Evolutionary conservation across 2,113 vertebrate species (phyloP).

Genomic region (Saccopteryx bilineata): DNA sequence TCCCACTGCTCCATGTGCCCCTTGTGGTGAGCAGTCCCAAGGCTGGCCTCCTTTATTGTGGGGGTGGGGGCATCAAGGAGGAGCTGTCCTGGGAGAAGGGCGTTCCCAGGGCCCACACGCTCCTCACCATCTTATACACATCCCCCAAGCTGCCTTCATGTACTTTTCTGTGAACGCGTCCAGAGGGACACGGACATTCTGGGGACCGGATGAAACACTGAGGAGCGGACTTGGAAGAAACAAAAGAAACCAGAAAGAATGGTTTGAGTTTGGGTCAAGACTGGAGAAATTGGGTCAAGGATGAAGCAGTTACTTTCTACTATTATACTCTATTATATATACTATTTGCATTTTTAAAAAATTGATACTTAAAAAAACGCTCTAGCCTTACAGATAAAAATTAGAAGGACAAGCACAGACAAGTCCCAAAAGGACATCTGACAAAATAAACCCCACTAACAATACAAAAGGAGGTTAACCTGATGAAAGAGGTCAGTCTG

Average conservation of each 20-base stretch:
- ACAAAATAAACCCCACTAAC: neutral
- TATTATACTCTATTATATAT: neutral
- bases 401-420: neutral
- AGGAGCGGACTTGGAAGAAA: neutral
- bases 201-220: neutral
- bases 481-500: neutral
- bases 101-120: neutral
- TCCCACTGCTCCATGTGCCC: neutral
- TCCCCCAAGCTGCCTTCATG: neutral
- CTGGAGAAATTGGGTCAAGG: neutral
- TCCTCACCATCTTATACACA: neutral
- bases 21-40: neutral
- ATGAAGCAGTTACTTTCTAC: neutral
- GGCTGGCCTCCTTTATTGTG: neutral
- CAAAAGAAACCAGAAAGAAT: neutral
- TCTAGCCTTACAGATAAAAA: neutral
- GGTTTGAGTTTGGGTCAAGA: neutral
- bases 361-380: conserved; percentile 7
- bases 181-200: neutral
- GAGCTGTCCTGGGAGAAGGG: no score
- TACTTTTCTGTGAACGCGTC: neutral
- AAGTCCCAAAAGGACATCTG: neutral
- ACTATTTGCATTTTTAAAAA: neutral
- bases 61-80: neutral
- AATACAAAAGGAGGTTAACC: neutral